These are phyloP conservation scores for Trissoscelio sp. DNA, from an alignment of 2,888 invertebrate species.

Conservation along the genomic window DNA sequence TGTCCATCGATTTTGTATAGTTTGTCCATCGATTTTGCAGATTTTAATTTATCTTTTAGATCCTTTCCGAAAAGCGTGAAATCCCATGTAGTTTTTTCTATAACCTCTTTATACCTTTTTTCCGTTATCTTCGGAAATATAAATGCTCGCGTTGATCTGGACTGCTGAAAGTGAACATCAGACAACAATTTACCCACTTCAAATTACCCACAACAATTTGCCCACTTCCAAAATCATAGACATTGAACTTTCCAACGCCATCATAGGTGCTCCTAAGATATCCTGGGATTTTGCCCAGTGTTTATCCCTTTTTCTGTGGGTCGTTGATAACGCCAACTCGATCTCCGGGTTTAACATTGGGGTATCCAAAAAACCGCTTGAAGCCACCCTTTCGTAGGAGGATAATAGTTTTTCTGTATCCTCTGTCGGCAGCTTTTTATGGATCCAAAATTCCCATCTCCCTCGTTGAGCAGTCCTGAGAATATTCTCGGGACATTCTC, in stretches of 20 bases:
- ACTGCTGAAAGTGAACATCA: conserved; percentile 21
- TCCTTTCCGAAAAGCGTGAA: conserved; percentile 42
- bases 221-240: not conserved
- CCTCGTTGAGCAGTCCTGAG: no score
- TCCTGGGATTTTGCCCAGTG: not conserved
- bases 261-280: not conserved
- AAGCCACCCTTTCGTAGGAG: no score
- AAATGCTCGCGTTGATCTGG: conserved; percentile 37
- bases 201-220: conserved; percentile 6
- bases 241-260: not conserved
- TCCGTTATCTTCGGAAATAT: conserved; percentile 30
- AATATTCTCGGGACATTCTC: no score
- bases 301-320: not conserved
- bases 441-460: no score
- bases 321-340: no score
- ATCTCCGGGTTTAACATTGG: no score
- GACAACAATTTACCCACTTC: conserved; percentile 20
- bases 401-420: no score
- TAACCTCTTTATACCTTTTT: conserved; percentile 31
- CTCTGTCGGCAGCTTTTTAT: no score
- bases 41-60: conserved; percentile 34
- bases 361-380: no score
- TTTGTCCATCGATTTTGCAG: conserved; percentile 31
- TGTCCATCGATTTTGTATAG: no score
- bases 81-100: conserved; percentile 38